Conservation (phyloP, 1,140 invertebrate genomes). For the Pemphigus obesinymphae region DNA sequence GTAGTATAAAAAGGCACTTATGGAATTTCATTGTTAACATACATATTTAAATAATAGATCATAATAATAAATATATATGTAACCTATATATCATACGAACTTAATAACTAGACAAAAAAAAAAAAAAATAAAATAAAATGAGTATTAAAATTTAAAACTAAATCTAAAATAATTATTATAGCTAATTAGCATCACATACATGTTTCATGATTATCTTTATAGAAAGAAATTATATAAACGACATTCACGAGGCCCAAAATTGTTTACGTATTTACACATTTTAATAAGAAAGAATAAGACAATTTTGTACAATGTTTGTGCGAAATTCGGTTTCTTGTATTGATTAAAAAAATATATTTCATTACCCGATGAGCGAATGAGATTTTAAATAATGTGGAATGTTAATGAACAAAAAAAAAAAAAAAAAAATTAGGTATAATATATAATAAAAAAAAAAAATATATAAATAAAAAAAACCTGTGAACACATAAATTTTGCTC, state of each 20-base stretch:
- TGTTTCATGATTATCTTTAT: slow-evolving; percentile 38
- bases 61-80: slow-evolving; percentile 27
- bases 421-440: neutral
- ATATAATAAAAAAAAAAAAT: neutral
- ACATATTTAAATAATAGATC: slow-evolving; percentile 34
- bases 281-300: slow-evolving; percentile 15
- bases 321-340: slow-evolving; percentile 31
- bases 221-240: slow-evolving; percentile 11
- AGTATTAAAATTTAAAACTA: slow-evolving; percentile 40
- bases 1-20: slow-evolving; percentile 39
- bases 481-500: slow-evolving; percentile 38
- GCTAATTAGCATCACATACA: slow-evolving; percentile 41
- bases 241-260: slow-evolving; percentile 23
- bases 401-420: neutral
- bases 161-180: slow-evolving; percentile 37
- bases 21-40: slow-evolving; percentile 35
- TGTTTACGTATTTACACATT: slow-evolving; percentile 4
- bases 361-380: neutral
- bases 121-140: slow-evolving; percentile 4
- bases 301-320: slow-evolving; percentile 33
- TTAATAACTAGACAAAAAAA: slow-evolving; percentile 39
- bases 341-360: neutral
- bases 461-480: neutral
- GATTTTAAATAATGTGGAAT: neutral
- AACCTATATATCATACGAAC: neutral